phyloP scores from a whole-genome alignment of 2,888 invertebrate species.

The Tetragonula carbonaria region DNA sequence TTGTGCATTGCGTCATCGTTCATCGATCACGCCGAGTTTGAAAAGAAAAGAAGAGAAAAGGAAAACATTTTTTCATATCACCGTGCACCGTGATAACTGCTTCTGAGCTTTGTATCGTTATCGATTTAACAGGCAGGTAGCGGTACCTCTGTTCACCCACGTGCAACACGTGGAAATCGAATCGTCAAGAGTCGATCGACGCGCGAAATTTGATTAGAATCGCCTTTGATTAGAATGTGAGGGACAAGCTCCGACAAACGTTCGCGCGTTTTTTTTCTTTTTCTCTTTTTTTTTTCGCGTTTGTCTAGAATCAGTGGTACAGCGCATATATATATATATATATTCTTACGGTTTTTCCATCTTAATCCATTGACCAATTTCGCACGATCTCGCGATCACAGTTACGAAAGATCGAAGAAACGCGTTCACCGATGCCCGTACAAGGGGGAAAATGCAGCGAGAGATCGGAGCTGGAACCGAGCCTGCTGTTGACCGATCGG shows the following conservation, averaged over 20 bases:
- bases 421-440: neutral
- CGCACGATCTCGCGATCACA: neutral
- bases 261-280: neutral
- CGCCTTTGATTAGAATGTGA: neutral
- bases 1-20: slow-evolving; percentile 61
- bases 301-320: neutral
- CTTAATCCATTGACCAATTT: neutral
- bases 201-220: neutral
- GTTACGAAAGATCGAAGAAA: slow-evolving; percentile 1
- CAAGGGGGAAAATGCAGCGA: neutral
- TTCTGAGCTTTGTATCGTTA: neutral
- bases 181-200: neutral
- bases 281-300: neutral
- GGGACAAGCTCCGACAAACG: neutral
- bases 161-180: neutral
- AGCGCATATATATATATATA: no score
- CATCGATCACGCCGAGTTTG: slow-evolving; percentile 55
- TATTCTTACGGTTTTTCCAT: rapidly evolving
- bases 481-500: neutral
- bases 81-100: neutral
- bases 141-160: neutral
- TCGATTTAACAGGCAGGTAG: neutral
- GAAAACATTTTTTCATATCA: neutral
- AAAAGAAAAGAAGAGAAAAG: neutral
- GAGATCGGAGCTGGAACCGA: neutral